A percentile compares a stretch with the other conserved stretches of the same genome.
Conservation (phyloP, 2,113 vertebrate species). For the Xenotilapia longispinis region DNA sequence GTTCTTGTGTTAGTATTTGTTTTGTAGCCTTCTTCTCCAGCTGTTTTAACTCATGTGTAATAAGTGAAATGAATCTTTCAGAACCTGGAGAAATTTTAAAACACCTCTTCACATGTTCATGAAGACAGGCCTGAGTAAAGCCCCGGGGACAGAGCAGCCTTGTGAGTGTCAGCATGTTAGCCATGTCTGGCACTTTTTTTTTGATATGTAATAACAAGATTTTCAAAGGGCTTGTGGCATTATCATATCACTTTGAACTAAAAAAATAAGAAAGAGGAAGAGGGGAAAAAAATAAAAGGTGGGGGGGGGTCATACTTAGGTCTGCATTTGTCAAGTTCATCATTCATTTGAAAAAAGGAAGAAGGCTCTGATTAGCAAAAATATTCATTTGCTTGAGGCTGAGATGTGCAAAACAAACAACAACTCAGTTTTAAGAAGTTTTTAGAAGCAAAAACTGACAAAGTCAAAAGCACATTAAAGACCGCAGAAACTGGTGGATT, state of each 20-base stretch:
- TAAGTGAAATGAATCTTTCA: not conserved
- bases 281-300: not conserved
- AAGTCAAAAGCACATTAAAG: not conserved
- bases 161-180: constrained; percentile 48
- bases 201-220: constrained; percentile 18
- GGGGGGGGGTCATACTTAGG: not conserved
- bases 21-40: not conserved
- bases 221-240: constrained; percentile 30
- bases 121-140: constrained; percentile 8
- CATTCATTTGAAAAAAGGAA: not conserved
- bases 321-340: constrained; percentile 16
- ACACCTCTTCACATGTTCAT: not conserved
- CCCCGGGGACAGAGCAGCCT: constrained; percentile 12
- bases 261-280: not conserved
- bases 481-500: not conserved
- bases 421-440: not conserved
- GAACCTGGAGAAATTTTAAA: constrained; percentile 10
- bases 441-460: not conserved
- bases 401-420: not conserved
- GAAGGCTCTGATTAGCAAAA: constrained; percentile 24
- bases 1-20: not conserved
- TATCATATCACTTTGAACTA: constrained; percentile 37
- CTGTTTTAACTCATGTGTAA: not conserved
- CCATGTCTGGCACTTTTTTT: constrained; percentile 36
- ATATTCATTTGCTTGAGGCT: constrained; percentile 17